A percentile compares a stretch with the other conserved stretches of the same genome.
phyloP scores from a whole-genome alignment of 2,797 vertebrate species.

The Pogonophryne albipinna region DNA sequence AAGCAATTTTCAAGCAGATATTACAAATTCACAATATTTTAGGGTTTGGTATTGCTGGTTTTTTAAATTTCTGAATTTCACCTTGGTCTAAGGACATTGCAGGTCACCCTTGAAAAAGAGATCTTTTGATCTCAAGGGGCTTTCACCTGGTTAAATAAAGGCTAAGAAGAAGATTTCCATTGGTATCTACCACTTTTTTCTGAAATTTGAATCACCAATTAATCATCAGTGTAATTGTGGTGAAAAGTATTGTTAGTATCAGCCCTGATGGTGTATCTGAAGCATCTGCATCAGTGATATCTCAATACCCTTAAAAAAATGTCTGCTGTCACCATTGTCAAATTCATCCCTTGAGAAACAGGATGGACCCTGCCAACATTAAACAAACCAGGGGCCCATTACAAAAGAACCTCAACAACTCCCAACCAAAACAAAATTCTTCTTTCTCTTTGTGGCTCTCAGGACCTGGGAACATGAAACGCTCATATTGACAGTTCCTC shows the following conservation, averaged over 20 bases:
- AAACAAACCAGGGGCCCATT: slow-evolving; percentile 57
- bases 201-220: background rate
- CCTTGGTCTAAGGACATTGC: background rate
- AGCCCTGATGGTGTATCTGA: background rate
- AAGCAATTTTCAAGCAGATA: no score
- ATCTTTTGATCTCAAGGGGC: no score
- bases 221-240: background rate
- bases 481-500: slow-evolving; percentile 67
- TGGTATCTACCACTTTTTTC: background rate
- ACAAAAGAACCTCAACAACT: slow-evolving; percentile 65
- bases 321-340: slow-evolving; percentile 58
- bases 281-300: background rate
- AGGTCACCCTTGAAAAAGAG: no score
- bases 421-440: slow-evolving; percentile 56
- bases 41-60: background rate
- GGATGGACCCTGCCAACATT: slow-evolving; percentile 55
- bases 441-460: slow-evolving; percentile 39
- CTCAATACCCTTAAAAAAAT: slow-evolving; percentile 24
- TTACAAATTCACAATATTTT: background rate
- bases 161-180: no score
- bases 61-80: background rate
- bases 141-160: no score
- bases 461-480: slow-evolving; percentile 66
- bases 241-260: background rate
- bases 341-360: slow-evolving; percentile 44